A percentile compares a stretch with the other conserved stretches of the same genome.
Evolutionary conservation across 2,113 vertebrate genomes (phyloP).

Genomic region (Saccopteryx leptura): DNA sequence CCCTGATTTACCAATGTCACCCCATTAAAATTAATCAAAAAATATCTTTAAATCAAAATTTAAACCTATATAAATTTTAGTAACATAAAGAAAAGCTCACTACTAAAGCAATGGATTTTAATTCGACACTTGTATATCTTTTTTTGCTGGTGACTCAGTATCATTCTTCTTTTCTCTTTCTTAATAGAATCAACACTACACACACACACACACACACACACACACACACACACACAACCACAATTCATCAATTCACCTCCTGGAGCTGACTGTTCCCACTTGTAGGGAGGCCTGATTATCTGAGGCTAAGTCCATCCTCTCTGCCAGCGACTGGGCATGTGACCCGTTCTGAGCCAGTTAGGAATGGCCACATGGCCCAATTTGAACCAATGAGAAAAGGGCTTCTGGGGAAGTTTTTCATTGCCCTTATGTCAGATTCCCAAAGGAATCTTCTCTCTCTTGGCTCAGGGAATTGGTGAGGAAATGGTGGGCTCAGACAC

Average conservation of each 20-base stretch:
- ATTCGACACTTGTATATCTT: not conserved
- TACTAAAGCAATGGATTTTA: slow-evolving; percentile 35
- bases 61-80: not conserved
- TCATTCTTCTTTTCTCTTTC: not conserved
- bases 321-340: not conserved
- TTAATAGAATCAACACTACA: not conserved
- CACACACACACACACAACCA: not conserved
- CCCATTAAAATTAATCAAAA: too few species aligned
- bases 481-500: not conserved
- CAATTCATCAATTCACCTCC: not conserved
- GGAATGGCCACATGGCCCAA: not conserved
- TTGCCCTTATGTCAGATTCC: not conserved
- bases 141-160: not conserved
- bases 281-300: not conserved
- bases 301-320: not conserved
- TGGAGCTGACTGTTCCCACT: not conserved
- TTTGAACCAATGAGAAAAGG: not conserved
- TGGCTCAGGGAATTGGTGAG: not conserved
- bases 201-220: not conserved
- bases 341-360: not conserved
- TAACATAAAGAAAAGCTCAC: not conserved
- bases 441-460: not conserved
- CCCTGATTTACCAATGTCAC: too few species aligned
- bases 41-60: slow-evolving; percentile 31
- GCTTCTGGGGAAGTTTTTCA: not conserved